Evolutionary conservation across 2,797 vertebrate genomes (phyloP).

Genomic region (Phoebastria nigripes): DNA sequence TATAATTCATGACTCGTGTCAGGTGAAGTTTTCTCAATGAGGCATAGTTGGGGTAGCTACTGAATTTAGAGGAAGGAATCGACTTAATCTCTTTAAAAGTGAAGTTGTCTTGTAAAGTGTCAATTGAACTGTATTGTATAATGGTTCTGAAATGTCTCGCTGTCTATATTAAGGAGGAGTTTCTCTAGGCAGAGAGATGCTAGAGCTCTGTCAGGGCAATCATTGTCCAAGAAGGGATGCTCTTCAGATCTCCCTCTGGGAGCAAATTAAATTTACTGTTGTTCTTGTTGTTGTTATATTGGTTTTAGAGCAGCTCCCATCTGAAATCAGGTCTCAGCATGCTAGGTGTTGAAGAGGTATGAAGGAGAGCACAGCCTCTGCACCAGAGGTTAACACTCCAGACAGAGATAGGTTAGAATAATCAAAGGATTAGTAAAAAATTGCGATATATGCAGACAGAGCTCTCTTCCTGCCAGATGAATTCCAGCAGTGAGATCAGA

Average conservation of each 20-base stretch:
- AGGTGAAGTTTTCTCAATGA: constrained; percentile 14
- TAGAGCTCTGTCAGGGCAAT: not conserved
- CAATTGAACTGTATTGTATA: not conserved
- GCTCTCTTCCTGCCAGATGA: not conserved
- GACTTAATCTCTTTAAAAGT: not conserved
- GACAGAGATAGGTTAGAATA: not conserved
- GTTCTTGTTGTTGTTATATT: not conserved
- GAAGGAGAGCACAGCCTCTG: not conserved
- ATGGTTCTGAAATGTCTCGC: not conserved
- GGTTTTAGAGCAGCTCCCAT: not conserved
- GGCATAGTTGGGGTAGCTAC: not conserved
- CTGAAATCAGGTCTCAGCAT: not conserved
- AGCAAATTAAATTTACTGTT: not conserved
- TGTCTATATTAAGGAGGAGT: not conserved
- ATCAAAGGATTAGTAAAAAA: not conserved
- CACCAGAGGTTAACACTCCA: not conserved
- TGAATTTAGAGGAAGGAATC: constrained; percentile 28
- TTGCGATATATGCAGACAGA: not conserved
- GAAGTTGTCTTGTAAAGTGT: not conserved
- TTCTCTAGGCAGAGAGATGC: not conserved
- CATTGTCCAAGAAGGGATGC: not conserved
- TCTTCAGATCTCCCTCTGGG: not conserved
- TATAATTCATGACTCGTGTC: constrained; percentile 24
- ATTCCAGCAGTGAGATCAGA: not conserved
- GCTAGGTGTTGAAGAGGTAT: not conserved